Conservation (phyloP, 1,140 invertebrate species). For the Trypoxylus dichotomus region DNA sequence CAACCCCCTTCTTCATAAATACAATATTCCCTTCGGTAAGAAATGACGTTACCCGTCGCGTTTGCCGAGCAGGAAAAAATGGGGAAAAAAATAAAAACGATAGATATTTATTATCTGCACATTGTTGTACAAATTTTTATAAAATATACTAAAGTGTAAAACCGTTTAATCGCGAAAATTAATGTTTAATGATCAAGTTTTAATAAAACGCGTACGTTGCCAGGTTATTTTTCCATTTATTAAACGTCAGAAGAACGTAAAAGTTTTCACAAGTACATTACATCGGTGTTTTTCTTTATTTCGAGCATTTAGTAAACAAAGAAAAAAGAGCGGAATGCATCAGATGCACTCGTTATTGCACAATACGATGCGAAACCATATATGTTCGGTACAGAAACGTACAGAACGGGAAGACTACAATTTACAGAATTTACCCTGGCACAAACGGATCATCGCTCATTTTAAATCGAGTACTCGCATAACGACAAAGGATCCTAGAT, state of each 20-base stretch:
- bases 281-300: no score
- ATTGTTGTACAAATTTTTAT: no score
- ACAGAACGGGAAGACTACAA: not conserved
- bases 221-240: no score
- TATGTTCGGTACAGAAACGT: not conserved
- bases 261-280: no score
- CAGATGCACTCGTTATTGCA: no score
- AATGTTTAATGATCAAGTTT: no score
- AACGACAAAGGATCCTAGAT: not conserved
- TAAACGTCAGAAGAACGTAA: no score
- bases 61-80: not conserved
- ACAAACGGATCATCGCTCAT: not conserved
- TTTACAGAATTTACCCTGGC: not conserved
- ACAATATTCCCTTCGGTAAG: constrained; percentile 4
- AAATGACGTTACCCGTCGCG: not conserved
- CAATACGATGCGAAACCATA: not conserved
- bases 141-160: no score
- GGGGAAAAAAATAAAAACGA: not conserved
- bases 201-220: no score
- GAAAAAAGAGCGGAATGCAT: no score
- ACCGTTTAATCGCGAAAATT: no score
- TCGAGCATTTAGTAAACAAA: no score
- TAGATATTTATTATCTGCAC: not conserved
- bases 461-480: not conserved
- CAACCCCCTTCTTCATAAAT: constrained; percentile 25